Conservation (phyloP, 2,888 invertebrate species). For the Blastobasis lacticolella region DNA sequence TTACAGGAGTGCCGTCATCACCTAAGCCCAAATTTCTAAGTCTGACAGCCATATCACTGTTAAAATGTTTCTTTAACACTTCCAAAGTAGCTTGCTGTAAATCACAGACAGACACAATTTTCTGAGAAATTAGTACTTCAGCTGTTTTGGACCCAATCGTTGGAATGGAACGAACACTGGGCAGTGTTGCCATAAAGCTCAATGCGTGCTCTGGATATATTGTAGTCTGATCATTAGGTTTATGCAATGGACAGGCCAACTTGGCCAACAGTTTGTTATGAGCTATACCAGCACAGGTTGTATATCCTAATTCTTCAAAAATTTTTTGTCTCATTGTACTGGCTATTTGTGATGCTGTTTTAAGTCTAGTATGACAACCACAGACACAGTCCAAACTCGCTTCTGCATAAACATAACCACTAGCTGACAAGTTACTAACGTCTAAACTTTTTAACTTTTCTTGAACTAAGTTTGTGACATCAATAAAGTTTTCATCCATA, state of each 20-base stretch:
- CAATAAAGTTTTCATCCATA: constrained; percentile 89
- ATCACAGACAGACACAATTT: constrained; percentile 79
- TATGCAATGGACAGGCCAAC: constrained; percentile 80
- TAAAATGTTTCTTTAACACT: constrained; percentile 77
- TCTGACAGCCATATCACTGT: constrained; percentile 79
- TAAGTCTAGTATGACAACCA: constrained; percentile 81
- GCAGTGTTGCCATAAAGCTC: constrained; percentile 78
- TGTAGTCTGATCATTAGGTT: constrained; percentile 88
- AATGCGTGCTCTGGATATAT: constrained; percentile 80
- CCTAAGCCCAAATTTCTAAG: constrained; percentile 82
- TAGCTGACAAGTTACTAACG: constrained; percentile 42
- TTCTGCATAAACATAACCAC: constrained; percentile 76
- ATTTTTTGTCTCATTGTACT: constrained; percentile 83
- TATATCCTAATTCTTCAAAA: constrained; percentile 79
- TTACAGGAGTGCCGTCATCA: constrained; percentile 82
- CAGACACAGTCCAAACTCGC: constrained; percentile 78
- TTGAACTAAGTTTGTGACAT: constrained; percentile 81
- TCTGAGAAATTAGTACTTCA: constrained; percentile 77
- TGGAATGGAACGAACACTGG: constrained; percentile 77
- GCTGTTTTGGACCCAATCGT: constrained; percentile 84
- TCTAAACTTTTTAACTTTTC: constrained; percentile 59
- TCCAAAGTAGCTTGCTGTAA: constrained; percentile 76
- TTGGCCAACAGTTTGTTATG: constrained; percentile 90
- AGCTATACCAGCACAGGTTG: constrained; percentile 87
- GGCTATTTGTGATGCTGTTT: constrained; percentile 82